Percentiles rank a stretch among this genome's conserved stretches.
Evolutionary conservation across 2,888 invertebrate species (phyloP).

Genomic region (Plebejus melissa): DNA sequence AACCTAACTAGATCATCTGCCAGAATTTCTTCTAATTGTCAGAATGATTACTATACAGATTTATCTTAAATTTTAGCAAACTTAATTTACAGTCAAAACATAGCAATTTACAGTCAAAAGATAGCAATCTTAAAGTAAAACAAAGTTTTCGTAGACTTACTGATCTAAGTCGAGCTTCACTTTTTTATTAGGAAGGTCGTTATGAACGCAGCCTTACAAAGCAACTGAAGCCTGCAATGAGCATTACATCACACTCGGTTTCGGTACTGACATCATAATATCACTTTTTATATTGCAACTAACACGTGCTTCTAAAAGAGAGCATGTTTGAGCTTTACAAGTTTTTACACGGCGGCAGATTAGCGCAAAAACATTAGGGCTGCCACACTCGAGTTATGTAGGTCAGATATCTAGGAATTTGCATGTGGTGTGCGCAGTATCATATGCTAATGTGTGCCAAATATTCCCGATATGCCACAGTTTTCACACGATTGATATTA

Average conservation of each 20-base stretch:
- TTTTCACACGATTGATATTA: neutral
- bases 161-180: neutral
- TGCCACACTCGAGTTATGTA: slow-evolving; percentile 22
- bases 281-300: slow-evolving; percentile 37
- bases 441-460: slow-evolving; percentile 7
- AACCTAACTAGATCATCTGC: no score
- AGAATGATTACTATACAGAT: no score
- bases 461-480: neutral
- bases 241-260: slow-evolving; percentile 38
- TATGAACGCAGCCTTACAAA: neutral
- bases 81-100: neutral
- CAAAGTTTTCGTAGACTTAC: neutral
- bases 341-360: slow-evolving; percentile 35
- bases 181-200: neutral
- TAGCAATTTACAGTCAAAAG: neutral
- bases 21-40: no score
- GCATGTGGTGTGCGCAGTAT: neutral
- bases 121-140: neutral
- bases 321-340: slow-evolving; percentile 36
- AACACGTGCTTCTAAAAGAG: slow-evolving; percentile 40
- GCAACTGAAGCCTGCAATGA: slow-evolving; percentile 27
- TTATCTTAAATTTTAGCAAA: neutral
- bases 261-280: slow-evolving; percentile 40
- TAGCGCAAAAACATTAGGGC: slow-evolving; percentile 37
- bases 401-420: slow-evolving; percentile 6